A percentile compares a stretch with the other conserved stretches of the same genome.
Conservation (phyloP, 1,140 invertebrate genomes). For the Zaprionus ornatus region DNA sequence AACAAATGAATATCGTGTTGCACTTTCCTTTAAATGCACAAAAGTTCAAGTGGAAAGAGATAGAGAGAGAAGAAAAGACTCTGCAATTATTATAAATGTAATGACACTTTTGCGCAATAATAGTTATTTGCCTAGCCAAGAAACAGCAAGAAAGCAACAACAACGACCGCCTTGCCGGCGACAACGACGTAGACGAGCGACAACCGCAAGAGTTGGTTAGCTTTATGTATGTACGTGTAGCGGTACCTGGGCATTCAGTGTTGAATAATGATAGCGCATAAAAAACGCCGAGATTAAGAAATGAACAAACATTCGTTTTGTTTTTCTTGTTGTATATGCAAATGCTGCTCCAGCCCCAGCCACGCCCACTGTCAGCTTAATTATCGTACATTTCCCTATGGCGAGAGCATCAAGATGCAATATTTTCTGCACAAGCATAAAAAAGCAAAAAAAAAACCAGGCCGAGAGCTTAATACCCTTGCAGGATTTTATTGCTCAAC, state of each 20-base stretch:
- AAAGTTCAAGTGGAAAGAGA: slow-evolving; percentile 3
- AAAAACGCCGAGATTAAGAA: slow-evolving; percentile 68
- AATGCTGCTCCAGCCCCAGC: slow-evolving; percentile 30
- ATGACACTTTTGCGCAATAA: slow-evolving; percentile 73
- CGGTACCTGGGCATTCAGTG: slow-evolving; percentile 71
- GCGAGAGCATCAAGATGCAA: slow-evolving; percentile 35
- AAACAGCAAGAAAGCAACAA: slow-evolving; percentile 44
- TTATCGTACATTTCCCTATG: slow-evolving; percentile 55
- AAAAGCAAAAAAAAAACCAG: neutral
- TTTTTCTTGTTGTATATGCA: slow-evolving; percentile 54
- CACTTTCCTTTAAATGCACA: slow-evolving; percentile 48
- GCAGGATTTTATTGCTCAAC: too few relatives aligned
- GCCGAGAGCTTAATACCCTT: too few relatives aligned
- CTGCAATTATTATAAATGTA: slow-evolving; percentile 71
- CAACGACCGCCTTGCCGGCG: slow-evolving; percentile 14
- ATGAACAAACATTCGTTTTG: slow-evolving; percentile 58
- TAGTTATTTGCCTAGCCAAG: slow-evolving; percentile 71
- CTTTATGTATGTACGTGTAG: slow-evolving; percentile 60
- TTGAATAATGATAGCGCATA: slow-evolving; percentile 73
- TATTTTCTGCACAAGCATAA: slow-evolving; percentile 14
- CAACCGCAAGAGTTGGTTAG: slow-evolving; percentile 72
- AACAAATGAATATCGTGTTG: neutral
- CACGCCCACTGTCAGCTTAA: slow-evolving; percentile 70
- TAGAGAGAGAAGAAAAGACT: slow-evolving; percentile 13
- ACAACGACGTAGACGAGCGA: slow-evolving; percentile 41